Conservation (phyloP, 2,888 invertebrate genomes). For the Agrochola lota region DNA sequence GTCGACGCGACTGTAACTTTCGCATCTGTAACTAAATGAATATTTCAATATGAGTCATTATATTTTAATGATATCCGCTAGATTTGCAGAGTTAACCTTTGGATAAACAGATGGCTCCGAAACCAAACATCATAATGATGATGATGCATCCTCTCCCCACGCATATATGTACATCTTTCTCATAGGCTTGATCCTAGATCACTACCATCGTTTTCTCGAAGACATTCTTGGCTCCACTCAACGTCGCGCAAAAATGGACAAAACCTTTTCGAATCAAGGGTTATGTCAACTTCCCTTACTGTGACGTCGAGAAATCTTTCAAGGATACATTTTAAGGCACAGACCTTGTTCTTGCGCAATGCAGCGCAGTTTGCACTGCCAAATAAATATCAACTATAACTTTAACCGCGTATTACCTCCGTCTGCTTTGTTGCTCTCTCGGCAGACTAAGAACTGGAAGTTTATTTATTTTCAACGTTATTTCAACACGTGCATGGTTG, state of each 20-base stretch:
- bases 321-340: neutral
- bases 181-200: neutral
- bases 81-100: neutral
- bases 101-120: constrained; percentile 7
- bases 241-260: neutral
- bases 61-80: neutral
- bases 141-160: constrained; percentile 8
- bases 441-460: neutral
- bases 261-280: neutral
- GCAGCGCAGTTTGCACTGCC: neutral
- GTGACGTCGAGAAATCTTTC: neutral
- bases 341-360: neutral
- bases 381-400: neutral
- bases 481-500: neutral
- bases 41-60: constrained; percentile 1
- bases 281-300: neutral
- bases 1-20: neutral
- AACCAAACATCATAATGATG: neutral
- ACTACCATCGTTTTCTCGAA: neutral
- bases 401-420: neutral
- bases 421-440: neutral
- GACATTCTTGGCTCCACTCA: neutral
- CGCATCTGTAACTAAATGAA: neutral
- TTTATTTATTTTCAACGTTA: neutral
- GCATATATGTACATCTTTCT: neutral